A percentile compares a stretch with the other conserved stretches of the same genome.
Evolutionary conservation across 1,140 invertebrate genomes (phyloP).

Genomic region (Schlechtendalia chinensis): DNA sequence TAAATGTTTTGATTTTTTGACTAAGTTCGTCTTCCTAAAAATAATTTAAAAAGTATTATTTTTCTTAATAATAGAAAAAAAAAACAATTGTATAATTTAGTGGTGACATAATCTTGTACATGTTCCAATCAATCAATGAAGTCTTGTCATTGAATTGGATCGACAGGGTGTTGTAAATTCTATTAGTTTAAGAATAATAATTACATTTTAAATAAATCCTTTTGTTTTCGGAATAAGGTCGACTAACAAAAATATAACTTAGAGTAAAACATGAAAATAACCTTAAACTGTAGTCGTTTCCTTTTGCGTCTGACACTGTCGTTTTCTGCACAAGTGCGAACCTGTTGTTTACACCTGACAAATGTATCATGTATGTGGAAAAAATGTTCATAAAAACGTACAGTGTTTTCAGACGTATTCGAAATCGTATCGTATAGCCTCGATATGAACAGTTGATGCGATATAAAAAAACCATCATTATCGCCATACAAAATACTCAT

Average conservation of each 20-base stretch:
- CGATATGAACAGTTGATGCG: constrained; percentile 20
- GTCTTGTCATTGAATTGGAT: too few relatives aligned
- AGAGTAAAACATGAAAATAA: neutral
- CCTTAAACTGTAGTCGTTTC: neutral
- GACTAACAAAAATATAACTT: too few relatives aligned
- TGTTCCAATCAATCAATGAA: too few relatives aligned
- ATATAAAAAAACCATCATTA: constrained; percentile 31
- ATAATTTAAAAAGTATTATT: neutral
- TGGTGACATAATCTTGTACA: too few relatives aligned
- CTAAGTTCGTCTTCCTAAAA: constrained; percentile 23
- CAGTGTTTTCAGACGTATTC: neutral
- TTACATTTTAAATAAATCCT: too few relatives aligned
- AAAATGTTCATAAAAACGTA: constrained; percentile 24
- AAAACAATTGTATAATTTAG: too few relatives aligned
- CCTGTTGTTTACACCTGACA: neutral
- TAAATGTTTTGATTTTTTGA: constrained; percentile 11
- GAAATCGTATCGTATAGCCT: constrained; percentile 9
- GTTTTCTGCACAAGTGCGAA: neutral
- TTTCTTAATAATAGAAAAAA: too few relatives aligned
- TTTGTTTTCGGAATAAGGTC: too few relatives aligned
- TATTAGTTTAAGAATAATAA: too few relatives aligned
- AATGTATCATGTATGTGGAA: constrained; percentile 31
- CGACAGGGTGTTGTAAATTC: too few relatives aligned
- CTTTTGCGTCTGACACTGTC: constrained; percentile 1
- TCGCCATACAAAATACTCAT: constrained; percentile 43